A percentile compares a stretch with the other conserved stretches of the same genome.
phyloP scores from a whole-genome alignment of 1,140 invertebrate genomes.

The Drosophila tsacasi region DNA sequence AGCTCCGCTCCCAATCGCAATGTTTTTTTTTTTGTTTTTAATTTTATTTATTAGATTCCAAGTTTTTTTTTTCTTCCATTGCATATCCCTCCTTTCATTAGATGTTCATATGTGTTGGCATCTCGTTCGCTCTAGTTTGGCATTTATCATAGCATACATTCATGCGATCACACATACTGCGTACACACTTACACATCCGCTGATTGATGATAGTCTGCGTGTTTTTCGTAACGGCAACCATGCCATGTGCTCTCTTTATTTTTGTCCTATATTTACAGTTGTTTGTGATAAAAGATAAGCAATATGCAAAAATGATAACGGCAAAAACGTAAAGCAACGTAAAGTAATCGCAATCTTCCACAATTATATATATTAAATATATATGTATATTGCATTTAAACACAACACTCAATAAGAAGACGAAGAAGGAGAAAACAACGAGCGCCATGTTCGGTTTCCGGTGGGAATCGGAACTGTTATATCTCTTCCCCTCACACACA shows the following conservation, averaged over 20 bases:
- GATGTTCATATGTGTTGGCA: conserved; percentile 16
- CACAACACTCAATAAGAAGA: conserved; percentile 19
- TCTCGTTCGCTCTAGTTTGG: conserved; percentile 34
- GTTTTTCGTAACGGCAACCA: conserved; percentile 43
- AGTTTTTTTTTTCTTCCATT: conserved; percentile 5
- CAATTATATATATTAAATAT: conserved; percentile 20
- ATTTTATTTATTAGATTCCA: conserved; percentile 9
- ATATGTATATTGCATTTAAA: conserved; percentile 12
- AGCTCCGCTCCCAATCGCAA: conserved; percentile 26
- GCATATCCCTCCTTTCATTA: conserved; percentile 19
- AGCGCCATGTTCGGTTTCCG: conserved; percentile 41
- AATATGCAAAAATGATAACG: conserved; percentile 37
- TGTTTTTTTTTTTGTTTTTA: conserved; percentile 1
- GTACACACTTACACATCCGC: conserved; percentile 19
- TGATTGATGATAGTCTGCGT: conserved; percentile 53
- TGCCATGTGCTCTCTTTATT: conserved; percentile 29
- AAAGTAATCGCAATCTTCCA: conserved; percentile 42
- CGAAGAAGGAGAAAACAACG: conserved; percentile 12
- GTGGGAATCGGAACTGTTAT: conserved; percentile 29
- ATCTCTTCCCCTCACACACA: conserved; percentile 25
- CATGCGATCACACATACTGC: conserved; percentile 40
- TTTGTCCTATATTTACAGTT: conserved; percentile 44
- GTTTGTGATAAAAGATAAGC: conserved; percentile 47
- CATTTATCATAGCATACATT: conserved; percentile 53
- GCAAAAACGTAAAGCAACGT: conserved; percentile 34